Evolutionary conservation across 2,888 invertebrate species (phyloP).

Genomic region (Meta bourneti): DNA sequence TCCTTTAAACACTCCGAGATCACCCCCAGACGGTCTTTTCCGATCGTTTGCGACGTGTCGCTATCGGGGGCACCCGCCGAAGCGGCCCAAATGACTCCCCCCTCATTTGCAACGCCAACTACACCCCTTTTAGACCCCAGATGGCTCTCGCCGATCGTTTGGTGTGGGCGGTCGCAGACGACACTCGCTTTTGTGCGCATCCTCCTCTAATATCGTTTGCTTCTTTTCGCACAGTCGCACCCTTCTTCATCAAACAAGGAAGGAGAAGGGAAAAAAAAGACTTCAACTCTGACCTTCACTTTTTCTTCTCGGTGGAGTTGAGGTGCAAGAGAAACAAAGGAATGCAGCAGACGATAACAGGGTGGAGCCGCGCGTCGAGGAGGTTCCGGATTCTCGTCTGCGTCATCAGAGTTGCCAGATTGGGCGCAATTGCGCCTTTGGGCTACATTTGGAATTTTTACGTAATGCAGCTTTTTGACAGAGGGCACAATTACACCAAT

Average conservation of each 20-base stretch:
- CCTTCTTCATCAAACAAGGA: not conserved
- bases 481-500: not conserved
- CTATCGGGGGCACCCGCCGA: not conserved
- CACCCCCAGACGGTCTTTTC: not conserved
- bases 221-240: not conserved
- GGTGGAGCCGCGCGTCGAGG: slow-evolving; percentile 48
- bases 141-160: not conserved
- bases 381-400: slow-evolving; percentile 71
- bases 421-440: not conserved
- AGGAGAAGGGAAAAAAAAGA: slow-evolving; percentile 10
- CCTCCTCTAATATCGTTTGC: not conserved
- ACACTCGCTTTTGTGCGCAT: not conserved
- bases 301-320: slow-evolving; percentile 2
- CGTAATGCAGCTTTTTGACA: not conserved
- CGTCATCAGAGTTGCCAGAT: slow-evolving; percentile 27
- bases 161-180: not conserved
- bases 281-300: slow-evolving; percentile 72
- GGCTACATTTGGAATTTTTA: not conserved
- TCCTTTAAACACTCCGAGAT: not conserved
- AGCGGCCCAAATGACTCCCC: not conserved
- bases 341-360: slow-evolving; percentile 64
- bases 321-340: slow-evolving; percentile 67
- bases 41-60: not conserved
- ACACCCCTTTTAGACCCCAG: not conserved
- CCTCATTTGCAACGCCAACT: not conserved